Evolutionary conservation across 2,888 invertebrate genomes (phyloP).

Genomic region (Eupeodes luniger): DNA sequence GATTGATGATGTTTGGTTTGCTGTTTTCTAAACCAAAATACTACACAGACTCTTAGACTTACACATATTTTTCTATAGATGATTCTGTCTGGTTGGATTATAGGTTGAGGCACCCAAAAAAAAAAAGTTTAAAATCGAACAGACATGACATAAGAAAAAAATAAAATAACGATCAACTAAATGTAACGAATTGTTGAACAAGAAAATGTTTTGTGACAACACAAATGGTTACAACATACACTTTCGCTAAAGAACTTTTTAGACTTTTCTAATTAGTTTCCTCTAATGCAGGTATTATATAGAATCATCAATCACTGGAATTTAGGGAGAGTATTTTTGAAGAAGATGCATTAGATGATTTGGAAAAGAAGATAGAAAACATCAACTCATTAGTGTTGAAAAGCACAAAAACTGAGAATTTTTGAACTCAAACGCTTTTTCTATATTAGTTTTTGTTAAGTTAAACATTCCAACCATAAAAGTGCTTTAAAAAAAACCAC

Average conservation of each 20-base stretch:
- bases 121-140: slow-evolving; percentile 12
- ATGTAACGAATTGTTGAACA: slow-evolving; percentile 29
- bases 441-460: no score
- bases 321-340: background rate
- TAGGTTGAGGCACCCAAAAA: background rate
- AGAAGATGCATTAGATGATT: background rate
- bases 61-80: slow-evolving; percentile 2
- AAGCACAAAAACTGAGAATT: no score
- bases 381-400: background rate
- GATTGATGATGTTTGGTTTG: slow-evolving; percentile 55
- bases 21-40: slow-evolving; percentile 41
- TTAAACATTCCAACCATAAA: no score
- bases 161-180: background rate
- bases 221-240: slow-evolving; percentile 40
- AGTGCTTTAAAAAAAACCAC: no score
- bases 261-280: slow-evolving; percentile 59
- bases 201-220: slow-evolving; percentile 42
- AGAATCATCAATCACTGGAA: slow-evolving; percentile 49
- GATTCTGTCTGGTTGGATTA: slow-evolving; percentile 29
- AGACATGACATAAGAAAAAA: slow-evolving; percentile 19
- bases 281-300: slow-evolving; percentile 20
- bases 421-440: no score
- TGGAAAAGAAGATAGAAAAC: background rate
- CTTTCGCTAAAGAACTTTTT: slow-evolving; percentile 19
- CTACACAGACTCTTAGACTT: no score